Conservation (phyloP, 2,797 vertebrate species). For the Oryzias sinensis region DNA sequence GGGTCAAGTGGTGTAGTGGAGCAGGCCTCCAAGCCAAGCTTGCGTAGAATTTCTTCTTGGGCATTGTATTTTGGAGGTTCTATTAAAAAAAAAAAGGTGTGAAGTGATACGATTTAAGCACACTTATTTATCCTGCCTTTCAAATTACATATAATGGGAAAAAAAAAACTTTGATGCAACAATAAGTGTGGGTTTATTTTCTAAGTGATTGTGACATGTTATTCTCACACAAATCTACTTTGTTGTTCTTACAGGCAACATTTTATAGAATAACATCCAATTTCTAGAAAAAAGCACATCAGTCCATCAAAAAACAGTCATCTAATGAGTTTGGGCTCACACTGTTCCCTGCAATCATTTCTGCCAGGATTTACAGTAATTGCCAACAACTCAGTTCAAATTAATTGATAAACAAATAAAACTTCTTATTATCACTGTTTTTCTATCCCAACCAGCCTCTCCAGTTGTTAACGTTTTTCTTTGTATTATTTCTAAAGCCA, state of each 20-base stretch:
- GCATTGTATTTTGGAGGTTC: conserved; percentile 54
- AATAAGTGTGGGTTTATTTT: background rate
- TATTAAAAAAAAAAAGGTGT: conserved; percentile 33
- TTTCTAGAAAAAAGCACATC: background rate
- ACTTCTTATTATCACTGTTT: background rate
- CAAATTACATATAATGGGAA: background rate
- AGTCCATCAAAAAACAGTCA: background rate
- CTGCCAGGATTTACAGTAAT: conserved; percentile 7
- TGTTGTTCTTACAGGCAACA: too few species aligned
- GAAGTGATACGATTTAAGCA: background rate
- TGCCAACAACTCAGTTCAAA: conserved; percentile 7
- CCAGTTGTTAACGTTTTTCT: background rate
- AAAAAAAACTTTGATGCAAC: background rate
- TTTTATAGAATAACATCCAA: background rate
- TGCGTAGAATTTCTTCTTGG: conserved; percentile 54
- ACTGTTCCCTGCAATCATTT: background rate
- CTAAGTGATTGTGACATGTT: background rate
- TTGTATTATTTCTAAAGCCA: conserved; percentile 8
- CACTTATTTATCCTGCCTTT: background rate
- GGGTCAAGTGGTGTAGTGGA: conserved; percentile 53
- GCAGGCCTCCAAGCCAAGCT: conserved; percentile 60
- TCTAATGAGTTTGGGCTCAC: background rate
- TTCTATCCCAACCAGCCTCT: background rate
- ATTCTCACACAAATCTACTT: too few species aligned
- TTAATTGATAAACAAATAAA: conserved; percentile 17